These are phyloP conservation scores for Paratilapia polleni DNA, from an alignment of 2,113 vertebrate species.

Conservation along the genomic window DNA sequence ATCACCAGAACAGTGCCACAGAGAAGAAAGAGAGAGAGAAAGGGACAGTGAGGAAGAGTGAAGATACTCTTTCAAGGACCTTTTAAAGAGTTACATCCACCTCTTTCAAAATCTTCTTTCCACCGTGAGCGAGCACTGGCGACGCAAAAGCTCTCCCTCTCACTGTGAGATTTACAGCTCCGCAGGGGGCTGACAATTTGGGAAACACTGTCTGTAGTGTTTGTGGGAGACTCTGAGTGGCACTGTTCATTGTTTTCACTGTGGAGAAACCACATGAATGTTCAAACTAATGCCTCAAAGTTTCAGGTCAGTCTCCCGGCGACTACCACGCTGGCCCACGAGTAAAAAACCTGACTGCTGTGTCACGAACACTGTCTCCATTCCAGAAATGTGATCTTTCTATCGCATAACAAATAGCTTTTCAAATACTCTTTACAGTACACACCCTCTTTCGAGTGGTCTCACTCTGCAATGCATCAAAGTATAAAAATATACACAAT, in stretches of 20 bases:
- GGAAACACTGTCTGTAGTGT: constrained; percentile 9
- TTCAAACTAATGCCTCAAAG: constrained; percentile 10
- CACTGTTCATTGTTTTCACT: neutral
- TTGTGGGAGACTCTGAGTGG: neutral
- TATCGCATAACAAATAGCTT: neutral
- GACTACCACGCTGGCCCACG: neutral
- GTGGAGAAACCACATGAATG: neutral
- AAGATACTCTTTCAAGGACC: constrained; percentile 10
- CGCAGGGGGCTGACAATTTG: neutral
- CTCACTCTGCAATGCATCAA: constrained; percentile 24
- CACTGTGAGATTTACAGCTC: neutral
- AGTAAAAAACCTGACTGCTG: neutral
- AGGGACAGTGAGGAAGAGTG: constrained; percentile 24
- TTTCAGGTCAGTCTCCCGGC: neutral
- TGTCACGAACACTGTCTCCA: neutral
- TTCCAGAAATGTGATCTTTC: neutral
- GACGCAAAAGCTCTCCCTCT: neutral
- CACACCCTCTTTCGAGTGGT: neutral
- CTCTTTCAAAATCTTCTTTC: neutral
- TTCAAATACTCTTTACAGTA: constrained; percentile 12
- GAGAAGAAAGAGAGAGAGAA: constrained; percentile 19
- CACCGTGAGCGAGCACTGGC: neutral
- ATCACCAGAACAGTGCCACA: constrained; percentile 70
- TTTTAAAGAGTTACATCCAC: constrained; percentile 11
- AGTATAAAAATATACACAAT: constrained; percentile 80